These are phyloP conservation scores for Peucedramus taeniatus DNA, from an alignment of 2,113 vertebrate genomes.

Conservation along the genomic window DNA sequence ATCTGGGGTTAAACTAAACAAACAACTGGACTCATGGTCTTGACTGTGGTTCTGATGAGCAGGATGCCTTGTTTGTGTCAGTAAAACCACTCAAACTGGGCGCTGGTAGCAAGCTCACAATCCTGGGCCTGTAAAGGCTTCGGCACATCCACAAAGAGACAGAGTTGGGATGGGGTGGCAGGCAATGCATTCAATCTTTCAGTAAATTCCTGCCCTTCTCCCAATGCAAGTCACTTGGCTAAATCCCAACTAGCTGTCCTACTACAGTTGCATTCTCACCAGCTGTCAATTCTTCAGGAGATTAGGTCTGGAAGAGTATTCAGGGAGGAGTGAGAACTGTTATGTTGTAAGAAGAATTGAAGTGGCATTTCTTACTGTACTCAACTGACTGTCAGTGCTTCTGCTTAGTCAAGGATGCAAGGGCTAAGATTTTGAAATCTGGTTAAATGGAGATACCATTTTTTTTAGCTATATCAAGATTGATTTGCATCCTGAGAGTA, in stretches of 20 bases:
- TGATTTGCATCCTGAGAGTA: constrained; percentile 13
- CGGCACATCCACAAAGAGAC: not conserved
- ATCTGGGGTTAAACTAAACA: constrained; percentile 45
- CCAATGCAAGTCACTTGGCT: not conserved
- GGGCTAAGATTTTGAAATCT: constrained; percentile 1
- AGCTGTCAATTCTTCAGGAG: constrained; percentile 3
- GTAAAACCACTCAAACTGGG: not conserved
- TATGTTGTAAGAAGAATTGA: not conserved
- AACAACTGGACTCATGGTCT: not conserved
- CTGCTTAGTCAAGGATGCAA: constrained; percentile 19
- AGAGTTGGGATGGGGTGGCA: not conserved
- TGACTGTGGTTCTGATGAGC: not conserved
- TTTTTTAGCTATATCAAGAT: constrained; percentile 1
- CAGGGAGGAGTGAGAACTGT: not conserved
- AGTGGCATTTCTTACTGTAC: not conserved
- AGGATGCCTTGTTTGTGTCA: not conserved
- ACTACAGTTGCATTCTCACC: not conserved
- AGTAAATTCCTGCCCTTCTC: not conserved
- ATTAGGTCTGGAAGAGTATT: not conserved
- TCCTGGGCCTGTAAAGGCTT: not conserved
- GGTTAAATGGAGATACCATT: not conserved
- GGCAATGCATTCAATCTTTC: not conserved
- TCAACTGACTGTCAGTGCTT: not conserved
- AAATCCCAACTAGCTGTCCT: not conserved
- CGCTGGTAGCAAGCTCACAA: not conserved